Percentiles rank a stretch among this genome's conserved stretches.
Evolutionary conservation across 2,888 invertebrate genomes (phyloP).

Genomic region (Lottia scabra): DNA sequence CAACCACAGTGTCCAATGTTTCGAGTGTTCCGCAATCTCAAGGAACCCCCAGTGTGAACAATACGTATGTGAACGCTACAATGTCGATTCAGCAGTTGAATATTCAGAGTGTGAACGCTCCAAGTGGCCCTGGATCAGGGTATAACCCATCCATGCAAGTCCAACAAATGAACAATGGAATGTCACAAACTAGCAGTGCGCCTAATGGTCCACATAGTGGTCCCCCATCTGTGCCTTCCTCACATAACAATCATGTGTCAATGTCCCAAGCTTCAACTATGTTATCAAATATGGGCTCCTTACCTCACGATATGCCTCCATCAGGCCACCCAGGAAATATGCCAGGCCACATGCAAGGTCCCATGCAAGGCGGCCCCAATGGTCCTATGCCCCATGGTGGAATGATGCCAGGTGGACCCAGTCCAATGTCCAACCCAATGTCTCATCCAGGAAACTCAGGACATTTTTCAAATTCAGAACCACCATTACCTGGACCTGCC

Average conservation of each 20-base stretch:
- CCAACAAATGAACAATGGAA: slow-evolving; percentile 55
- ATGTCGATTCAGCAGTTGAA: slow-evolving; percentile 72
- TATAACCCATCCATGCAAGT: slow-evolving; percentile 59
- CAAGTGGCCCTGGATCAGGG: slow-evolving; percentile 31
- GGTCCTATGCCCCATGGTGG: slow-evolving; percentile 20
- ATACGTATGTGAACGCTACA: slow-evolving; percentile 72
- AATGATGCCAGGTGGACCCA: slow-evolving; percentile 18
- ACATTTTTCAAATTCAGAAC: slow-evolving; percentile 18
- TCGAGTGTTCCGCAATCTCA: slow-evolving; percentile 40
- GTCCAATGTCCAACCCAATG: slow-evolving; percentile 17
- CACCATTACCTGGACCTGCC: slow-evolving; percentile 28
- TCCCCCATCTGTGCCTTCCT: slow-evolving; percentile 18
- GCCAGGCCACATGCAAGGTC: slow-evolving; percentile 12
- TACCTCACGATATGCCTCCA: slow-evolving; percentile 22
- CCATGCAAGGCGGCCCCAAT: slow-evolving; percentile 6
- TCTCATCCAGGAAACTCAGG: slow-evolving; percentile 18
- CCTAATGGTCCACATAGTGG: slow-evolving; percentile 10
- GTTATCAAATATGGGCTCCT: slow-evolving; percentile 32
- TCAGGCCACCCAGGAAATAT: slow-evolving; percentile 19
- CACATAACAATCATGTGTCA: slow-evolving; percentile 1
- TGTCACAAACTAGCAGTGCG: slow-evolving; percentile 18
- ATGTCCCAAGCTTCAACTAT: slow-evolving; percentile 40
- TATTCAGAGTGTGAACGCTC: slow-evolving; percentile 69
- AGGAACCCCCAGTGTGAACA: slow-evolving; percentile 69
- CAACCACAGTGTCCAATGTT: slow-evolving; percentile 12